Evolutionary conservation across 2,888 invertebrate species (phyloP).

Genomic region (Onchidella celtica): DNA sequence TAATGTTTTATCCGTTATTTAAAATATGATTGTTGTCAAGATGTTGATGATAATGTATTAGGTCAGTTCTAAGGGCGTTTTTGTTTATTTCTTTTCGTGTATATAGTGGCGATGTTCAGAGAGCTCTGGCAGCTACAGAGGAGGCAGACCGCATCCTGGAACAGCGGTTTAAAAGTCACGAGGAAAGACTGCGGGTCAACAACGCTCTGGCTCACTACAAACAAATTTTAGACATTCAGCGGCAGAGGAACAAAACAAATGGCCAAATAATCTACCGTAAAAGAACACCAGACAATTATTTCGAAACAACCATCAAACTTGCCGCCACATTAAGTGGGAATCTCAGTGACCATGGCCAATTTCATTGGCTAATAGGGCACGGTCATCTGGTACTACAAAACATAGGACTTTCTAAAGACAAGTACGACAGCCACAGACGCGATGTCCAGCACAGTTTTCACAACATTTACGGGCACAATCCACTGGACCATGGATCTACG

Average conservation of each 20-base stretch:
- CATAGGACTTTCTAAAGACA: not conserved
- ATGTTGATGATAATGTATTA: too few species aligned
- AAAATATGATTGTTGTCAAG: too few species aligned
- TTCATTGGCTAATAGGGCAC: not conserved
- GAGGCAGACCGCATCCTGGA: not conserved
- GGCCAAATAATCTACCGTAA: too few species aligned
- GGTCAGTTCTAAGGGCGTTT: too few species aligned
- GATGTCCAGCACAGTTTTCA: too few species aligned
- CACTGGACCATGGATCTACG: too few species aligned
- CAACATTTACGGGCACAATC: too few species aligned
- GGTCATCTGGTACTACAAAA: not conserved
- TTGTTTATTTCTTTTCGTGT: too few species aligned
- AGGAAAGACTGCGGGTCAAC: not conserved
- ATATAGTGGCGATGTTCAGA: slow-evolving; percentile 16
- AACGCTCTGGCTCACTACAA: slow-evolving; percentile 6
- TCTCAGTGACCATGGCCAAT: not conserved
- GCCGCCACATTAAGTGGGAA: not conserved
- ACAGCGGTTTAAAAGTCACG: not conserved
- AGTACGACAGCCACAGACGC: not conserved
- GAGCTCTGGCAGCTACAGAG: not conserved
- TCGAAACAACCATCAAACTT: not conserved
- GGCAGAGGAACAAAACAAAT: not conserved
- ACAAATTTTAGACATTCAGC: not conserved
- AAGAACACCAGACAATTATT: not conserved
- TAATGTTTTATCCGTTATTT: too few species aligned